A percentile compares a stretch with the other conserved stretches of the same genome.
Conservation (phyloP, 2,888 invertebrate genomes). For the Orchesellides sinensis region DNA sequence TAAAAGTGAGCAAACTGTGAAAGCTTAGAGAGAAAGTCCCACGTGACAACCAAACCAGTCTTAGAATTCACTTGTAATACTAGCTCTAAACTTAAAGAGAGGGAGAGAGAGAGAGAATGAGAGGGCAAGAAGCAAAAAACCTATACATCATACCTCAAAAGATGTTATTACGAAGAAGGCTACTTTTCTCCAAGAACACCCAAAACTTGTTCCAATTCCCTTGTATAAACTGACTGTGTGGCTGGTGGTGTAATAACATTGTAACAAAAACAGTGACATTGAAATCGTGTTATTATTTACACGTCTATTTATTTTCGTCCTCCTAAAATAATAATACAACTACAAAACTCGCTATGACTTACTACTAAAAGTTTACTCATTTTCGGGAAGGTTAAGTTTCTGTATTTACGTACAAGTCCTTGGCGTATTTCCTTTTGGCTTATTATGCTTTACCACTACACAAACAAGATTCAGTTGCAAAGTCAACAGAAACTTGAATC, state of each 20-base stretch:
- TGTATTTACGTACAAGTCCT: neutral
- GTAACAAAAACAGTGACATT: constrained; percentile 50
- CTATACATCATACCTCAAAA: constrained; percentile 44
- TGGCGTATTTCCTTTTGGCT: constrained; percentile 6
- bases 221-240: too few relatives aligned
- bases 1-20: neutral
- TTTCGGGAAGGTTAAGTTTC: constrained; percentile 5
- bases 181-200: too few relatives aligned
- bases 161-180: too few relatives aligned
- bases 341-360: neutral
- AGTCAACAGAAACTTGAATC: constrained; percentile 52
- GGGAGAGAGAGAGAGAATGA: constrained; percentile 19
- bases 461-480: constrained; percentile 36
- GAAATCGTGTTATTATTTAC: constrained; percentile 54
- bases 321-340: constrained; percentile 4
- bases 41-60: constrained; percentile 39
- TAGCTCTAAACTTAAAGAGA: neutral
- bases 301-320: neutral
- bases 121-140: constrained; percentile 30
- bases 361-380: constrained; percentile 30
- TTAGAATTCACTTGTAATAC: constrained; percentile 37
- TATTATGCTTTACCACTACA: constrained; percentile 5
- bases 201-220: too few relatives aligned
- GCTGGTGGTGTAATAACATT: neutral
- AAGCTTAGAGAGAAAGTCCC: constrained; percentile 23